Conservation (phyloP, 2,888 invertebrate genomes). For the Drosophila emarginata region DNA sequence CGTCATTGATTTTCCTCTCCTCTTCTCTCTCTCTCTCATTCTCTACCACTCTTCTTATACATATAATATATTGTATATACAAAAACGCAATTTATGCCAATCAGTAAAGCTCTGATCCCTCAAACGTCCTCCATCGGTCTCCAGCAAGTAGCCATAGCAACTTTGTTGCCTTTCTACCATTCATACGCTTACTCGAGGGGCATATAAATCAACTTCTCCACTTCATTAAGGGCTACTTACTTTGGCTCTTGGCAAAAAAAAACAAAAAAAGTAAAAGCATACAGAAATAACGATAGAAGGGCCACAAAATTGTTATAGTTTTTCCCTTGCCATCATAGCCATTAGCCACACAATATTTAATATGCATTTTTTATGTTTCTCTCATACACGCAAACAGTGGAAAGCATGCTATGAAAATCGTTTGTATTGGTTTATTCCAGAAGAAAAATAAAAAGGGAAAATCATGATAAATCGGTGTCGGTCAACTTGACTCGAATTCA, state of each 20-base stretch:
- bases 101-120: neutral
- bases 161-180: constrained; percentile 6
- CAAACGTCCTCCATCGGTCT: neutral
- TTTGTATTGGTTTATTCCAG: neutral
- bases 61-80: neutral
- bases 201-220: constrained; percentile 45
- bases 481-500: constrained; percentile 10
- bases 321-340: constrained; percentile 25
- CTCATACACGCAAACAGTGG: constrained; percentile 20
- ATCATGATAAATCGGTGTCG: constrained; percentile 26
- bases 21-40: neutral
- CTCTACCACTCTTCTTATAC: neutral
- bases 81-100: constrained; percentile 9
- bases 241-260: constrained; percentile 1
- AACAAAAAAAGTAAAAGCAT: no score
- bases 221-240: constrained; percentile 35
- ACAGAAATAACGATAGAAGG: constrained; percentile 3
- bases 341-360: constrained; percentile 46
- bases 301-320: constrained; percentile 47
- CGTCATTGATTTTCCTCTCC: neutral
- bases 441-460: neutral
- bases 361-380: constrained; percentile 49
- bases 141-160: constrained; percentile 7
- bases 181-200: constrained; percentile 36
- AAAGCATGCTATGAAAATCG: constrained; percentile 69